Conservation (phyloP, 2,888 invertebrate genomes). For the Caenorhabditis wallacei region DNA sequence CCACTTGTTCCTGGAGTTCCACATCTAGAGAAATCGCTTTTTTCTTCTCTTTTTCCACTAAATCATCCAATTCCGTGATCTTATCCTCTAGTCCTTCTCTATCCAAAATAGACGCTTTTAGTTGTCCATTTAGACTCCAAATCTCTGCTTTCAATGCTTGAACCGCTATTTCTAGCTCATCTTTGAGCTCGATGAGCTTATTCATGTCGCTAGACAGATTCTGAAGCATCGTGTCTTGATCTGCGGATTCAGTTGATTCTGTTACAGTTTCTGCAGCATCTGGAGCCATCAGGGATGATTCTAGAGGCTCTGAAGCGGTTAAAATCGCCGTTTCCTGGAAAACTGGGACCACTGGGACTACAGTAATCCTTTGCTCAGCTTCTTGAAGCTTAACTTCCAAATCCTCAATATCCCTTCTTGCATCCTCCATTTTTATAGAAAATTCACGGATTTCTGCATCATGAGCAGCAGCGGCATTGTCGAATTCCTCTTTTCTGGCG, state of each 20-base stretch:
- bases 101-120: slow-evolving; percentile 75
- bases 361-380: background rate
- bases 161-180: slow-evolving; percentile 78
- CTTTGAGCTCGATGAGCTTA: slow-evolving; percentile 71
- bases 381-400: slow-evolving; percentile 44
- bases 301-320: background rate
- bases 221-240: background rate
- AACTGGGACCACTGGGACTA: background rate
- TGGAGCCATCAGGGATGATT: background rate
- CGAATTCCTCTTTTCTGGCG: slow-evolving; percentile 42
- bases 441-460: slow-evolving; percentile 41
- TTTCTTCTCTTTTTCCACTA: slow-evolving; percentile 69
- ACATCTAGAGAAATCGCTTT: slow-evolving; percentile 67
- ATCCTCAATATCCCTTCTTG: slow-evolving; percentile 40
- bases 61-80: slow-evolving; percentile 65
- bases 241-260: background rate
- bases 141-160: slow-evolving; percentile 79
- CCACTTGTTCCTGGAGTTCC: slow-evolving; percentile 74
- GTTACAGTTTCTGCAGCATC: background rate
- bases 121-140: slow-evolving; percentile 79
- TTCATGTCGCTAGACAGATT: slow-evolving; percentile 51
- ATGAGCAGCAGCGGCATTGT: slow-evolving; percentile 9
- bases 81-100: slow-evolving; percentile 67
- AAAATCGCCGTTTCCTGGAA: slow-evolving; percentile 25
- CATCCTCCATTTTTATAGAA: slow-evolving; percentile 33